Evolutionary conservation across 2,797 vertebrate species (phyloP).

Genomic region (Sciurus carolinensis): DNA sequence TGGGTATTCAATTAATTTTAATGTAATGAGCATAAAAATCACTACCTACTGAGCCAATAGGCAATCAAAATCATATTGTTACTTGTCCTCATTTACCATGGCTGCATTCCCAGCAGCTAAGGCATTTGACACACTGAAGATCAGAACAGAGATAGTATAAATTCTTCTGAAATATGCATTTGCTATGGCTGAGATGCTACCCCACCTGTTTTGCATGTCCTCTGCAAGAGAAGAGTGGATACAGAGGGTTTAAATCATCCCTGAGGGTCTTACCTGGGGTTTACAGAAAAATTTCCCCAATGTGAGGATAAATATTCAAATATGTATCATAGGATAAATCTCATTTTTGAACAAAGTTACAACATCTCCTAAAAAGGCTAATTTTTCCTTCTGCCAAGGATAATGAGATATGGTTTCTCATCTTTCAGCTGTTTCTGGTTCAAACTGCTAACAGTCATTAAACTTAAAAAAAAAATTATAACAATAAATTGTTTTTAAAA

Average conservation of each 20-base stretch:
- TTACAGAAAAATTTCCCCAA: neutral
- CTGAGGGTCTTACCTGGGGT: neutral
- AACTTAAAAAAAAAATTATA: conserved; percentile 26
- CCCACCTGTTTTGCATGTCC: neutral
- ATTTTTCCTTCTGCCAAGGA: neutral
- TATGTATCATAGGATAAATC: neutral
- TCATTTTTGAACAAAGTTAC: neutral
- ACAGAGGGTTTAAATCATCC: neutral
- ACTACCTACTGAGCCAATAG: neutral
- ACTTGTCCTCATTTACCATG: neutral
- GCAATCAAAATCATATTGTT: conserved; percentile 12
- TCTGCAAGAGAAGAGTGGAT: neutral
- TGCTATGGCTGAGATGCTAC: neutral
- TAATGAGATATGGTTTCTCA: neutral
- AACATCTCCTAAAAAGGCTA: neutral
- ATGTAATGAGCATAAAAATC: conserved; percentile 55
- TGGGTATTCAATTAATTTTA: conserved; percentile 51
- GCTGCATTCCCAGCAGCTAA: neutral
- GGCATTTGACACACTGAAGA: neutral
- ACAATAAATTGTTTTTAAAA: conserved; percentile 16
- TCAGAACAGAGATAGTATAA: neutral
- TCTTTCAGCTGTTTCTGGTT: neutral
- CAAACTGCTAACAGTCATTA: neutral
- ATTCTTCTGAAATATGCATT: neutral
- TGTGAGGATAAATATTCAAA: neutral